Evolutionary conservation across 2,888 invertebrate genomes (phyloP), one percentile per base, ranked within the genome.

Genomic region (Trisateles emortualis): DNA sequence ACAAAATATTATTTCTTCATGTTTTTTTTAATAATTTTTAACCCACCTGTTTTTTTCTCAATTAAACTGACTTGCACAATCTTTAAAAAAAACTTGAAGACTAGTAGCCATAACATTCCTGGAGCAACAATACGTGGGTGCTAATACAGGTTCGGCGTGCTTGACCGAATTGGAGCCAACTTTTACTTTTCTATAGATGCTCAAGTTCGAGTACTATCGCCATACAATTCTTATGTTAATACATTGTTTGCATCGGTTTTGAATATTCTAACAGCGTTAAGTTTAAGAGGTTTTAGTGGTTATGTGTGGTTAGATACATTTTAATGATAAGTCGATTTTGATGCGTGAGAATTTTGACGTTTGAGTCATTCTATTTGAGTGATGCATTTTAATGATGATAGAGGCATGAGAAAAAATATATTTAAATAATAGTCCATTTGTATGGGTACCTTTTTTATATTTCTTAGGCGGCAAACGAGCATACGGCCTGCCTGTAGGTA

Each of bases 141-240:
- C 52, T 16, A 43, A 26, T 55, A 65, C 69, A 68, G 55, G 68
- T 70, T 68, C 47, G 32, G 36, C 53, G 68, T 51, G 74, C 75
- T 74, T 76, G 70, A 70, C 72, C 71, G 73, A 72, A 70, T 67
- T 78, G 38, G 57, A 53, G 40, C 59, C 63, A 55, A 71, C 71
- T 74, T 74, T 77, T 69, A 77, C 74, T 72, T 71, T 72, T 55
- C 62, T 54, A 66, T 64, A 56, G 60, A 63, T 60, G 56, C 51
- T 58, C 55, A 64, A 58, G 57, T 56, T 65, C 53, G 45, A 58
- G 49, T 35, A 39, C 33, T 11, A 38, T 35, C 24, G 29, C 10
- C 9, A 11, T 36, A 16, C 22, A 14, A 39, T 52, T 52, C 43
- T 51, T 10, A 47, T 50, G 57, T 53, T 54, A 57, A 59, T 57